These are phyloP conservation scores for Leuciscus waleckii DNA, from an alignment of 2,797 vertebrate genomes.

Conservation along the genomic window DNA sequence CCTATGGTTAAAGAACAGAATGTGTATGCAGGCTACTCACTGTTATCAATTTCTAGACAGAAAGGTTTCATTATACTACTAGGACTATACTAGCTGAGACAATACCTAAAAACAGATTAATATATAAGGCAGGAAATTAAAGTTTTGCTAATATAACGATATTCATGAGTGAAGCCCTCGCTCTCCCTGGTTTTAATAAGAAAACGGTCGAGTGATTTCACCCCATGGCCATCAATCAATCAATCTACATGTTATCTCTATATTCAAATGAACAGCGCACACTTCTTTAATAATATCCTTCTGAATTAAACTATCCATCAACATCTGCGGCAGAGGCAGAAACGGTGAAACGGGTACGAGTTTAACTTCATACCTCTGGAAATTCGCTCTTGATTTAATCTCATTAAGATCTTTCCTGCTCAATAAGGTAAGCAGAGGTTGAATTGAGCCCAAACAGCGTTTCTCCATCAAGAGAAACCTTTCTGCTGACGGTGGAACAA, in stretches of 20 bases:
- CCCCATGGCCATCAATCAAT: constrained; percentile 78
- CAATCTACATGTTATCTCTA: constrained; percentile 71
- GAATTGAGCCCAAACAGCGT: constrained; percentile 36
- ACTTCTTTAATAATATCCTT: constrained; percentile 67
- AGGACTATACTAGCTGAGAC: neutral
- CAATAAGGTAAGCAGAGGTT: constrained; percentile 25
- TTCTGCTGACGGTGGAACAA: constrained; percentile 23
- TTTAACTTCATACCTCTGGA: constrained; percentile 24
- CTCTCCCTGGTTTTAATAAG: constrained; percentile 79
- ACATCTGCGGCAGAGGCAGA: constrained; percentile 33
- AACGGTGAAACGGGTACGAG: neutral
- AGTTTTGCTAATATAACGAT: constrained; percentile 78
- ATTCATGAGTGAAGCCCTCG: constrained; percentile 78
- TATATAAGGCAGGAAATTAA: constrained; percentile 84
- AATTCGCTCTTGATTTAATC: constrained; percentile 30
- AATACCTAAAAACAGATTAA: constrained; percentile 71
- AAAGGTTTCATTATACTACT: constrained; percentile 35
- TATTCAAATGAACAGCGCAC: constrained; percentile 64
- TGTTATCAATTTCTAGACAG: constrained; percentile 28
- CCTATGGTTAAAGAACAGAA: constrained; percentile 2
- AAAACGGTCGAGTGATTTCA: constrained; percentile 70
- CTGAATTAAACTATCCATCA: constrained; percentile 56
- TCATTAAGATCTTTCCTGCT: constrained; percentile 25
- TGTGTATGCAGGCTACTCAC: constrained; percentile 1
- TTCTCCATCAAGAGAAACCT: constrained; percentile 14